Base-by-base conservation (phyloP, 2,888 invertebrate species). In the Elgonia sp. region DNA sequence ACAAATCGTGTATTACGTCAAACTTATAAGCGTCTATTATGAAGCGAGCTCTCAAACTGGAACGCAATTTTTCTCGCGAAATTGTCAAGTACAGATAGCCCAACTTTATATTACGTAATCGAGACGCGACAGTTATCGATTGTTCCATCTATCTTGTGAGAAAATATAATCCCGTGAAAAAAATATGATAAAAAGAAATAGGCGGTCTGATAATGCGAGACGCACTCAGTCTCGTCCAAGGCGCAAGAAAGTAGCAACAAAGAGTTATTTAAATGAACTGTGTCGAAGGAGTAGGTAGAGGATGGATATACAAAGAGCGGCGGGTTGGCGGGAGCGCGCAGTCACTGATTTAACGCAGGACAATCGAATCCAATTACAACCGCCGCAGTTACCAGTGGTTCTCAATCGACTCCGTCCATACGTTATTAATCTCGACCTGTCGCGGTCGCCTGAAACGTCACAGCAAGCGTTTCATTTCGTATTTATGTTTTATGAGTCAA, bases 301-400 rank as follows among this genome's bases (percentile, higher is more conserved):
- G 92, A 92, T 91, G 92, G 92, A 93, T 92, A 90, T 91, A 91
- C 92, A 90, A 89, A 90, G 91, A 92, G 91, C 89, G 91, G 90
- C 90, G 91, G 91, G 90, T 89, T 90, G 91, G 89, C 90, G 90
- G 91, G 90, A 90, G 92, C 92, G 92, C 91, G 93, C 93, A 93
- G 94, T 93, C 93, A 93, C 94, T 94, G 94, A 94, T 94, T 94
- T 94, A 94, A 94, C 94, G 94, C 93, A 94, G 94, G 94, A 94
- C 94, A 94, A 94, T 94, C 77, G 88, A 94, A 94, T 94, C 94
- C 94, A 94, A 94, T 94, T 94, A 94, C 94, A 94, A 94, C 91
- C 92, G 92, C 93, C 92, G 93, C 91, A 91, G 91, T 91, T 83
- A 90, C 87, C 92, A 92, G 92, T 83, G 92, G 91, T 91, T 91